Conservation (phyloP, 1,140 invertebrate genomes). For the Cotesia typhae region DNA sequence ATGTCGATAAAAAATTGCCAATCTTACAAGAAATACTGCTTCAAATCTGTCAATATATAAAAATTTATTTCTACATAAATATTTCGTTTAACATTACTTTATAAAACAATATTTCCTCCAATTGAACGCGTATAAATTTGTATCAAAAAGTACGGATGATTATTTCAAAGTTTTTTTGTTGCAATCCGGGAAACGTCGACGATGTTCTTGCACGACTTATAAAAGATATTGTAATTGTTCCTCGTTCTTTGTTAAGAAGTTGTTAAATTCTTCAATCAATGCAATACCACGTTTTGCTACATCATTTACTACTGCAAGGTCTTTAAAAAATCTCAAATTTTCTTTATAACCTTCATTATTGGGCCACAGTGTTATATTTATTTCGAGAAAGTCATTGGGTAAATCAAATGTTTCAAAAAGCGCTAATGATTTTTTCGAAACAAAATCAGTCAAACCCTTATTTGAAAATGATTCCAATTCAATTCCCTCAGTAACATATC, state of each 20-base stretch:
- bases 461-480: background rate
- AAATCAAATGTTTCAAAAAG: conserved; percentile 3
- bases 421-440: background rate
- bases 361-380: background rate
- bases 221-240: conserved; percentile 20
- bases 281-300: conserved; percentile 12
- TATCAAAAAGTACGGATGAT: no score
- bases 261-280: conserved; percentile 11
- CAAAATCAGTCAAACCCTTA: no score
- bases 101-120: no score
- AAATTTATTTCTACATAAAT: no score
- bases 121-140: no score
- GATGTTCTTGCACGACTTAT: background rate
- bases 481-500: background rate
- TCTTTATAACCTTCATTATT: conserved; percentile 4
- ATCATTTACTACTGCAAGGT: conserved; percentile 17
- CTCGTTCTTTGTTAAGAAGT: conserved; percentile 8
- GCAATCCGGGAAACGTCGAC: background rate
- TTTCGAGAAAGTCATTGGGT: background rate
- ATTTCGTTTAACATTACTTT: no score
- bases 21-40: no score
- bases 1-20: no score
- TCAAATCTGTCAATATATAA: no score
- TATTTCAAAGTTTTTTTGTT: conserved; percentile 1
- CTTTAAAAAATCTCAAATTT: background rate